Evolutionary conservation across 1,140 invertebrate species (phyloP).

Genomic region (Ostrea edulis): DNA sequence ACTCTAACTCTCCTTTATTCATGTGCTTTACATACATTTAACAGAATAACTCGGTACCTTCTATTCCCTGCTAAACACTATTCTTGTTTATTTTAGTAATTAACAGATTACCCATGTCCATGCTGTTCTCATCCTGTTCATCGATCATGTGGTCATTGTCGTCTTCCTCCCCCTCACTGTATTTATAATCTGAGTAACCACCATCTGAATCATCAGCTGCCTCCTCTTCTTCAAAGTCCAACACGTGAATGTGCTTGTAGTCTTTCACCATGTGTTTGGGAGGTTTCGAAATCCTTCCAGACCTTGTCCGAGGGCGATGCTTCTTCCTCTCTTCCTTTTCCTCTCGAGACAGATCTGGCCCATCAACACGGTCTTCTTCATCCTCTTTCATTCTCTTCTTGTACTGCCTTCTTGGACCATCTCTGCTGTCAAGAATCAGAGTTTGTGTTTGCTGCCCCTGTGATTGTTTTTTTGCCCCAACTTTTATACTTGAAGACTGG

Average conservation of each 20-base stretch:
- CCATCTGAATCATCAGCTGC: constrained; percentile 83
- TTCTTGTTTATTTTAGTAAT: not conserved
- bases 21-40: no score
- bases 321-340: constrained; percentile 83
- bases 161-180: constrained; percentile 80
- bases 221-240: constrained; percentile 83
- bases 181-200: constrained; percentile 84
- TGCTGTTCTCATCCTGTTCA: constrained; percentile 51
- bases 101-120: not conserved
- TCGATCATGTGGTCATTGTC: constrained; percentile 32
- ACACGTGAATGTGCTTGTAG: constrained; percentile 84
- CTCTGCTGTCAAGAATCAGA: constrained; percentile 24
- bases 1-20: no score
- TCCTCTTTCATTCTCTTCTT: constrained; percentile 71
- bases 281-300: constrained; percentile 84
- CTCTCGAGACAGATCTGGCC: constrained; percentile 79
- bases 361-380: constrained; percentile 78
- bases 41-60: no score
- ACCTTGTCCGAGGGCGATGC: constrained; percentile 82
- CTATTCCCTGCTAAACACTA: not conserved
- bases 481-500: constrained; percentile 12
- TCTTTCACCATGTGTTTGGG: constrained; percentile 86
- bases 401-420: constrained; percentile 65
- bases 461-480: constrained; percentile 52
- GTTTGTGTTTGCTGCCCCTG: constrained; percentile 59